Evolutionary conservation across 2,113 vertebrate species (phyloP).

Genomic region (Campylomormyrus tamandua): DNA sequence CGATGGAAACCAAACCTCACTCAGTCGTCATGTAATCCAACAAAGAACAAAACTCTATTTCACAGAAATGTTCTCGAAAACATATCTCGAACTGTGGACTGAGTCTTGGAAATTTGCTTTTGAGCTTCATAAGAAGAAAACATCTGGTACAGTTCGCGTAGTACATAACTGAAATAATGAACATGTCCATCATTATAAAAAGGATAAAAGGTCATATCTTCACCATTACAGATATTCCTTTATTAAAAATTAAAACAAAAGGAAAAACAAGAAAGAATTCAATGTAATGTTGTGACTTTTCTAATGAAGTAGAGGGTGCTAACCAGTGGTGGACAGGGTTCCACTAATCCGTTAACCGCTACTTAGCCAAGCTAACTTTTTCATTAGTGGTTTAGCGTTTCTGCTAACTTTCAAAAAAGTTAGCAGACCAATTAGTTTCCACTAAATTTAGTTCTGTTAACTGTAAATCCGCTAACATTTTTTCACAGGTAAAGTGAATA

Average conservation of each 20-base stretch:
- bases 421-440: neutral
- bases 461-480: neutral
- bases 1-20: neutral
- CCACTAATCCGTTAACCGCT: neutral
- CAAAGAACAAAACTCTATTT: neutral
- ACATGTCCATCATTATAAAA: neutral
- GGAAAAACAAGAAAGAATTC: neutral
- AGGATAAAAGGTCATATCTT: neutral
- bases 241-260: neutral
- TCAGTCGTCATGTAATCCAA: neutral
- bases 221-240: neutral
- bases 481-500: neutral
- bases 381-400: neutral
- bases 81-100: neutral
- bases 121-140: neutral
- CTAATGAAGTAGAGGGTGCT: neutral
- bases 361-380: neutral
- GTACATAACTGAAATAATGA: neutral
- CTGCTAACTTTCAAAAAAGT: neutral
- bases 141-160: neutral
- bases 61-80: neutral
- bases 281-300: neutral
- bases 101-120: neutral
- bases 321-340: neutral
- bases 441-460: neutral